Evolutionary conservation across 2,888 invertebrate genomes (phyloP).

Genomic region (Xestia rhomboidea): DNA sequence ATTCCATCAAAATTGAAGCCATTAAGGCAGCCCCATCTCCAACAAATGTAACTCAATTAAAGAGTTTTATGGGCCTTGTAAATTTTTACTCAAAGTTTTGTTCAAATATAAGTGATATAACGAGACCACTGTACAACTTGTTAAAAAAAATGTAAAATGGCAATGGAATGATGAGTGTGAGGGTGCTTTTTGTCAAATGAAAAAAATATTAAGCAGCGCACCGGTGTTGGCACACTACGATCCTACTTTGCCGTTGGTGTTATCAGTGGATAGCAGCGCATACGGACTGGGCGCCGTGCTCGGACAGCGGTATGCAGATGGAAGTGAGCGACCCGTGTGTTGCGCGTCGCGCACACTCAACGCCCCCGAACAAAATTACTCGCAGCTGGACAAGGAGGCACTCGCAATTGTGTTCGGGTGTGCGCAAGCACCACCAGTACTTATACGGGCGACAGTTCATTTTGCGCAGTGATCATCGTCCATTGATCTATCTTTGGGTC

Average conservation of each 20-base stretch:
- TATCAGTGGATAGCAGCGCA: constrained; percentile 23
- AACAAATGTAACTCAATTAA: constrained; percentile 22
- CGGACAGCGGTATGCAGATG: constrained; percentile 55
- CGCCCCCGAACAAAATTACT: constrained; percentile 13
- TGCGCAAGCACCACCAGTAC: constrained; percentile 33
- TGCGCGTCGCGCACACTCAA: constrained; percentile 45
- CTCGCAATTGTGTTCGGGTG: constrained; percentile 1
- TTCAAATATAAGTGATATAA: constrained; percentile 24
- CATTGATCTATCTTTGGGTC: no score
- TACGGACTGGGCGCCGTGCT: constrained; percentile 61
- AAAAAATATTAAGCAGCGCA: constrained; percentile 11
- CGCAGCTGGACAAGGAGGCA: background rate
- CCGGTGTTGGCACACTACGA: background rate
- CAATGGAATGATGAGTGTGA: constrained; percentile 17
- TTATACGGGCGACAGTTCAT: no score
- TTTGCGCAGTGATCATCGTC: no score
- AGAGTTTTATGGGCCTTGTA: constrained; percentile 24
- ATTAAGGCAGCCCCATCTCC: constrained; percentile 14
- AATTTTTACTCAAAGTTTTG: constrained; percentile 41
- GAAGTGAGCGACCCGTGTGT: constrained; percentile 25
- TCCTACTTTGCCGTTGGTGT: background rate
- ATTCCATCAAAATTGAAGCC: constrained; percentile 17
- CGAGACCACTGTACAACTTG: constrained; percentile 27
- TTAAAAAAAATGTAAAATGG: constrained; percentile 26
- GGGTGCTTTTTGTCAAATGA: constrained; percentile 9